phyloP scores from a whole-genome alignment of 2,888 invertebrate genomes.

The Protophormia terraenovae region DNA sequence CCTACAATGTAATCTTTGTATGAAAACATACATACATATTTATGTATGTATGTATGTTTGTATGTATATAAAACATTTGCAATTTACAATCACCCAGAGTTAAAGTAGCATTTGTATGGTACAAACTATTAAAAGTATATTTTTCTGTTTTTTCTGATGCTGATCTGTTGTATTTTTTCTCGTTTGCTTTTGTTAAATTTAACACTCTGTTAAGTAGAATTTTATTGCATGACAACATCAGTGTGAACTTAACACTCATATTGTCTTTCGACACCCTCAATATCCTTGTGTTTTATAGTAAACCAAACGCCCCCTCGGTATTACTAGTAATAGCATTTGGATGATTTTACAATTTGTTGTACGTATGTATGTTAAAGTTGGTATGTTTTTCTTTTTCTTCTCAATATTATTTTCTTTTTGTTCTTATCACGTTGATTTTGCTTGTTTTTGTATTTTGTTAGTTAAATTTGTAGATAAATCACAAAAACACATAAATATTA shows the following conservation, averaged over 20 bases:
- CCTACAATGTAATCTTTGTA: no score
- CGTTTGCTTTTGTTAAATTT: conserved; percentile 22
- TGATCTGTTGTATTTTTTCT: not conserved
- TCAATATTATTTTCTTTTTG: not conserved
- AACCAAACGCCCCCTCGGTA: not conserved
- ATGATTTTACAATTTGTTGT: conserved; percentile 29
- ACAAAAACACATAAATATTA: conserved; percentile 40
- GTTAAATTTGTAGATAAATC: conserved; percentile 53
- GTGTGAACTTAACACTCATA: conserved; percentile 61
- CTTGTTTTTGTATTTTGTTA: conserved; percentile 6
- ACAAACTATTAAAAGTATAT: not conserved
- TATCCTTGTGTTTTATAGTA: not conserved
- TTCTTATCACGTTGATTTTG: not conserved
- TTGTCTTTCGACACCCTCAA: conserved; percentile 24
- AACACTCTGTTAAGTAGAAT: conserved; percentile 57
- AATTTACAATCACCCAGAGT: not conserved
- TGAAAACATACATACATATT: no score
- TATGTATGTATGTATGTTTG: no score
- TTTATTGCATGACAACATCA: conserved; percentile 63
- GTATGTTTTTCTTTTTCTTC: no score
- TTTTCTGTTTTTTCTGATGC: not conserved
- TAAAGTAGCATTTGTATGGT: not conserved
- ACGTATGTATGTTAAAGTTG: not conserved
- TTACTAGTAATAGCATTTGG: conserved; percentile 12
- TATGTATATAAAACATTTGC: not conserved